Base-by-base conservation (phyloP, 2,888 invertebrate species). In the Drosophila parthenogenetica region DNA sequence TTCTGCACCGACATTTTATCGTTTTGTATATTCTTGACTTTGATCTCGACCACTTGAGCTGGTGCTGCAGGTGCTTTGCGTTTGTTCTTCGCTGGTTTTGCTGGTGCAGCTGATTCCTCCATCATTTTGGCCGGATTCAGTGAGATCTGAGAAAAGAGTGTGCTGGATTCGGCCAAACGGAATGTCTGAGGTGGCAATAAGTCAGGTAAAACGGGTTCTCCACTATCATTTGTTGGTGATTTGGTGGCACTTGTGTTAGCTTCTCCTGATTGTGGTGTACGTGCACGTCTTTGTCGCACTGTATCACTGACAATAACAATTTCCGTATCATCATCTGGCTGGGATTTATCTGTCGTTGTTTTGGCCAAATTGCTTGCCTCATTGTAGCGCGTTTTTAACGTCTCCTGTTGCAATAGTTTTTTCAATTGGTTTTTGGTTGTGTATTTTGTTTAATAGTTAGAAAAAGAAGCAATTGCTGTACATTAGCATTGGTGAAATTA, bases 101-200 rank as follows among this genome's bases (percentile, higher is more conserved):
- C 61, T 3, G 73, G 72, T 5, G 74, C 54, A 5, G 5, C 22
- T 17, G 54, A 5, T 13, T 37, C 57, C 5, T 8, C 39, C 1
- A 5, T 45, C 8, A 73, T 19, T 35, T 69, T 61, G 3, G 43
- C 25, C n/a, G 86, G 87, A 84, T 94, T 93, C 22, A 93, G 92
- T 0, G 95, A 95, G 73, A 95, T 95, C 91, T 95, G 94, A 7
- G 95, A 95, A 90, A 96, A 95, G 11, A 95, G 93, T 40, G 94
- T 93, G 90, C 95, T 95, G 72, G 95, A 94, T 85, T 95, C 94
- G 11, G 95, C 93, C 61, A 95, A 91, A 79, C 94, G 94, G 89
- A 95, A 95, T 1, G 95, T 94, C 90, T 94, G 94, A 72, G 94
- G 93, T 77, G 94, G 93, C 90, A 93, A 90, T 54, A 93, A 91